These are phyloP conservation scores for Numenius arquata DNA, from an alignment of 2,113 vertebrate genomes.

Conservation along the genomic window DNA sequence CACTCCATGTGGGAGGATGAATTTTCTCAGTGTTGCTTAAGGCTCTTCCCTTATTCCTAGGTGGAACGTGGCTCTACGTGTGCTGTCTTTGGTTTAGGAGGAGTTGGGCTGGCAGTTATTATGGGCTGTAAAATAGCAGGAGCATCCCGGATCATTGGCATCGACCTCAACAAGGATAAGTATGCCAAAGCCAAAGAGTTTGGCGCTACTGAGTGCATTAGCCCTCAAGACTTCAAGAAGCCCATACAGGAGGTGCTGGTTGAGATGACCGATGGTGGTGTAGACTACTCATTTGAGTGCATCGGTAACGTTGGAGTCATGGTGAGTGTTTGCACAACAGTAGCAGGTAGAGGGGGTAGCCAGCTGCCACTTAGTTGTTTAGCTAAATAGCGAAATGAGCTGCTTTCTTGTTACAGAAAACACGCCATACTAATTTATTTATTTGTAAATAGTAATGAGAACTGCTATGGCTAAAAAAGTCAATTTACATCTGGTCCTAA, in stretches of 20 bases:
- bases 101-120: constrained; percentile 77
- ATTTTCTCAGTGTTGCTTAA: background rate
- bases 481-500: background rate
- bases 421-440: background rate
- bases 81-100: constrained; percentile 80
- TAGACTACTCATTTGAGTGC: constrained; percentile 83
- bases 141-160: constrained; percentile 77
- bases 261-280: constrained; percentile 78
- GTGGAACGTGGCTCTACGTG: constrained; percentile 80
- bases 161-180: constrained; percentile 80
- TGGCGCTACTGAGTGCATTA: constrained; percentile 79
- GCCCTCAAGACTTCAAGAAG: constrained; percentile 74
- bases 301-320: constrained; percentile 80
- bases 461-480: background rate
- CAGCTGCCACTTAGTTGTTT: background rate
- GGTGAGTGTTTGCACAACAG: constrained; percentile 52
- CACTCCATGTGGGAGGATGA: background rate
- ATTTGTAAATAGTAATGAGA: background rate
- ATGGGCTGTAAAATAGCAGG: constrained; percentile 83
- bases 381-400: background rate
- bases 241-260: constrained; percentile 78
- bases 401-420: background rate
- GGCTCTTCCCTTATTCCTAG: constrained; percentile 24
- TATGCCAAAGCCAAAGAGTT: constrained; percentile 77
- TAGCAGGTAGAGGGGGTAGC: background rate